Evolutionary conservation across 2,888 invertebrate genomes (phyloP).

Genomic region (Rugalucina vietnamica): DNA sequence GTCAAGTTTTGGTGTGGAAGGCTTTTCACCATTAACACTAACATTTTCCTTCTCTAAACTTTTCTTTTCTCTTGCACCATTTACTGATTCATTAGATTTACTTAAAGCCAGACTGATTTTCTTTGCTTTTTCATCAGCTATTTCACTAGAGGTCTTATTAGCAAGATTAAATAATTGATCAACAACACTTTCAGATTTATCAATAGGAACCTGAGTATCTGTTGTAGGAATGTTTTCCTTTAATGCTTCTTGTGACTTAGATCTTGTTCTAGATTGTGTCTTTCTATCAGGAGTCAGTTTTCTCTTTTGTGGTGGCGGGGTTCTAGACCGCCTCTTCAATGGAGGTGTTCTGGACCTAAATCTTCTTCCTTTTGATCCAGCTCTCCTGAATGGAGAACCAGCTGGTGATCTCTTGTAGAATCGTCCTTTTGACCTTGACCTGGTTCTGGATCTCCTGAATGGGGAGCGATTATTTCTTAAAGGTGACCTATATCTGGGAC

Average conservation of each 20-base stretch:
- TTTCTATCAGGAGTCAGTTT: slow-evolving; percentile 25
- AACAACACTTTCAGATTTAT: slow-evolving; percentile 11
- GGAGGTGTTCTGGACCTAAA: slow-evolving; percentile 28
- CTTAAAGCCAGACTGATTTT: background rate
- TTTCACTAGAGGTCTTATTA: slow-evolving; percentile 3
- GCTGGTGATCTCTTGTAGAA: slow-evolving; percentile 6
- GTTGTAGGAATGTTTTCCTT: slow-evolving; percentile 7
- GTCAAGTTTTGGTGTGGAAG: background rate
- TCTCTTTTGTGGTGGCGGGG: slow-evolving; percentile 15
- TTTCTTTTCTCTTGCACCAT: background rate
- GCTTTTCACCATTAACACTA: background rate
- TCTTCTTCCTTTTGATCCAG: slow-evolving; percentile 53
- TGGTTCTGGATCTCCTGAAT: slow-evolving; percentile 27
- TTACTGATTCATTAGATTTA: background rate
- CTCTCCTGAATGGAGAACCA: slow-evolving; percentile 26
- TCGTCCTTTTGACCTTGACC: slow-evolving; percentile 35
- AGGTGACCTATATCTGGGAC: slow-evolving; percentile 56
- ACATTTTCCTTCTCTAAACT: background rate
- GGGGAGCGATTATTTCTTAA: slow-evolving; percentile 39
- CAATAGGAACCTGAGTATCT: slow-evolving; percentile 1
- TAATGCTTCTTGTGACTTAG: background rate
- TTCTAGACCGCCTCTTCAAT: slow-evolving; percentile 27
- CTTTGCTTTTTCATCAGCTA: background rate
- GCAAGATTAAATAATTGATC: background rate
- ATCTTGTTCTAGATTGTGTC: slow-evolving; percentile 17